These are phyloP conservation scores for Halichoeres trimaculatus DNA, from an alignment of 2,113 vertebrate species.

Conservation along the genomic window DNA sequence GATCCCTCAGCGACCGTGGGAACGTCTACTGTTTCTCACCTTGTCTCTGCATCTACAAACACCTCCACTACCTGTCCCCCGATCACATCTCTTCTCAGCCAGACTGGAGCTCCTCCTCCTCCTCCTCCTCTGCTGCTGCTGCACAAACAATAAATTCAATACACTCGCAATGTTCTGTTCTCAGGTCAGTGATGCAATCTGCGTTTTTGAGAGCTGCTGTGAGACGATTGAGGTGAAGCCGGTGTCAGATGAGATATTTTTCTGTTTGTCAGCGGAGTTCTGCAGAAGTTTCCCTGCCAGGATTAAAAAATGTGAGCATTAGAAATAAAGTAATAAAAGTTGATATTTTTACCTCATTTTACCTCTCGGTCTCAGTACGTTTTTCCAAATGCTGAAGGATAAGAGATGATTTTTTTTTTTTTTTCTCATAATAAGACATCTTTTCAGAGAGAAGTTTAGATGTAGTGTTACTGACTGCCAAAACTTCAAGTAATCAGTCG, in stretches of 20 bases:
- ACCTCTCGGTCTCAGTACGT: no score
- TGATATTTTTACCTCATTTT: no score
- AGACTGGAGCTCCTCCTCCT: slow-evolving; percentile 1
- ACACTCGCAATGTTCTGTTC: background rate
- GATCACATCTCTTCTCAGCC: slow-evolving; percentile 33
- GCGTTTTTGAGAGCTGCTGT: background rate
- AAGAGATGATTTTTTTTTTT: no score
- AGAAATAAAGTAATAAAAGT: no score
- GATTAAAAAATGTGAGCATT: background rate
- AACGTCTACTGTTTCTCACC: slow-evolving; percentile 49
- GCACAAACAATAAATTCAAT: slow-evolving; percentile 20
- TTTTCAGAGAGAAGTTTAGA: no score
- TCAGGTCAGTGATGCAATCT: slow-evolving; percentile 22
- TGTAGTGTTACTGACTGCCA: no score
- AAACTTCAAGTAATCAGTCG: no score
- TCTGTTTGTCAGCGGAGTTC: background rate
- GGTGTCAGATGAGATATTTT: slow-evolving; percentile 24
- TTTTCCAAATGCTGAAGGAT: no score
- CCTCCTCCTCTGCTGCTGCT: no score
- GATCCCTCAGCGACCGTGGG: slow-evolving; percentile 63
- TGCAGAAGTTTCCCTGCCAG: background rate
- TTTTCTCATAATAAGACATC: background rate
- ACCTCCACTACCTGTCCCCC: slow-evolving; percentile 50
- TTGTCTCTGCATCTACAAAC: slow-evolving; percentile 43
- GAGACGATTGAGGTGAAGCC: slow-evolving; percentile 9